phyloP scores from a whole-genome alignment of 2,888 invertebrate species.

The Clusia tigrina region DNA sequence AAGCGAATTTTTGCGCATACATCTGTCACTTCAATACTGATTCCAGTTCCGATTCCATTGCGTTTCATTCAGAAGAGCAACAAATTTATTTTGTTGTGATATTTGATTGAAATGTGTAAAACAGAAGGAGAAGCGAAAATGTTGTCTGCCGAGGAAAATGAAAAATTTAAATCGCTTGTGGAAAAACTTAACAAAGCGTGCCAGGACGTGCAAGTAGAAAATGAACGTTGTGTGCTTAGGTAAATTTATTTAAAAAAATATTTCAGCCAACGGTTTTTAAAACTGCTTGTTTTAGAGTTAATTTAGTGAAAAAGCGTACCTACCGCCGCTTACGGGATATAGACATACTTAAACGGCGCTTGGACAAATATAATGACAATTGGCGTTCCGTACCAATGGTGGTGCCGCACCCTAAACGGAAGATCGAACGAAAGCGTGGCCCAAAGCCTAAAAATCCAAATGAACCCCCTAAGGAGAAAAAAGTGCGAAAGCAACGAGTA shows the following conservation, averaged over 20 bases:
- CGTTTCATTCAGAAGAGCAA: no score
- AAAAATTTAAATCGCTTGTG: slow-evolving; percentile 54
- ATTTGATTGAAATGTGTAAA: no score
- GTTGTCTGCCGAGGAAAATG: slow-evolving; percentile 49
- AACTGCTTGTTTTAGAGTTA: slow-evolving; percentile 45
- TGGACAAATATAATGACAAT: slow-evolving; percentile 60
- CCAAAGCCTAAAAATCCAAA: slow-evolving; percentile 56
- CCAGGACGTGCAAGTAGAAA: slow-evolving; percentile 60
- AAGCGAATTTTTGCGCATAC: no score
- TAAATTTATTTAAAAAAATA: slow-evolving; percentile 29
- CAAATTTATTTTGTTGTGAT: no score
- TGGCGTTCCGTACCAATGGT: slow-evolving; percentile 61
- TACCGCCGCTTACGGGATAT: slow-evolving; percentile 57
- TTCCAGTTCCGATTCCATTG: no score
- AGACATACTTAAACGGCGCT: slow-evolving; percentile 54
- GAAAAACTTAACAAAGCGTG: slow-evolving; percentile 56
- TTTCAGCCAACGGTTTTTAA: background rate
- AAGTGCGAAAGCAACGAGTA: slow-evolving; percentile 45
- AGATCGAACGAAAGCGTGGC: slow-evolving; percentile 61
- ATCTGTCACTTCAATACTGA: no score
- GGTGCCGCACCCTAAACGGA: slow-evolving; percentile 58
- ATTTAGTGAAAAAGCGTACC: slow-evolving; percentile 58
- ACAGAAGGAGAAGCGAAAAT: slow-evolving; percentile 37
- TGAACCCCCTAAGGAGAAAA: slow-evolving; percentile 38
- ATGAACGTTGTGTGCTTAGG: slow-evolving; percentile 61